A percentile compares a stretch with the other conserved stretches of the same genome.
Conservation (phyloP, 2,113 vertebrate species). For the Hypanus sabinus region DNA sequence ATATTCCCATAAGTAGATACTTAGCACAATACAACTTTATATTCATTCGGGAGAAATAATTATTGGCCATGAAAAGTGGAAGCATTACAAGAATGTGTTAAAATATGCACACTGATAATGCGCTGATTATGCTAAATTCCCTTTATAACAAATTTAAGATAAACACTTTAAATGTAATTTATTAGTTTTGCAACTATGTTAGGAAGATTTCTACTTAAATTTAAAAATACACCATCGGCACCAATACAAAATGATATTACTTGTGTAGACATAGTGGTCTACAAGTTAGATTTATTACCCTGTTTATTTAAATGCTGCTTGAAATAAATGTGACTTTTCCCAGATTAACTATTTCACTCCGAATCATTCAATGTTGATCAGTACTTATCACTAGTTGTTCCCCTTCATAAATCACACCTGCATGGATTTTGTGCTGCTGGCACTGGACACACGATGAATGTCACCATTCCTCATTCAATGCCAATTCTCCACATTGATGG, state of each 20-base stretch:
- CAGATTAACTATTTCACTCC: too few species aligned
- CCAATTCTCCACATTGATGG: too few species aligned
- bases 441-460: too few species aligned
- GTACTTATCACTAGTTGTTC: too few species aligned
- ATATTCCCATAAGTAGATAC: not conserved
- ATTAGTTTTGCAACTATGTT: not conserved
- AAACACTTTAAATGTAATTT: not conserved
- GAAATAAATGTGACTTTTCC: not conserved
- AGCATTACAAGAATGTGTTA: not conserved
- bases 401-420: too few species aligned
- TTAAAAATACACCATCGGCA: not conserved
- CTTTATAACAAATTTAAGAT: slow-evolving; percentile 1
- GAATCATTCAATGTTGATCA: not conserved
- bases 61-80: slow-evolving; percentile 9
- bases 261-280: not conserved
- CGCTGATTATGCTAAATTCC: not conserved
- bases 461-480: too few species aligned
- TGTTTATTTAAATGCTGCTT: too few species aligned
- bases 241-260: not conserved
- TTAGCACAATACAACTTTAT: not conserved
- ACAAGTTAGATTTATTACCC: too few species aligned
- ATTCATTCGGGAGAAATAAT: not conserved
- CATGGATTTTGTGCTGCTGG: too few species aligned
- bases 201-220: not conserved
- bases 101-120: not conserved